These are phyloP conservation scores for Petrolisthes manimaculis DNA, from an alignment of 2,888 invertebrate species.

Conservation along the genomic window DNA sequence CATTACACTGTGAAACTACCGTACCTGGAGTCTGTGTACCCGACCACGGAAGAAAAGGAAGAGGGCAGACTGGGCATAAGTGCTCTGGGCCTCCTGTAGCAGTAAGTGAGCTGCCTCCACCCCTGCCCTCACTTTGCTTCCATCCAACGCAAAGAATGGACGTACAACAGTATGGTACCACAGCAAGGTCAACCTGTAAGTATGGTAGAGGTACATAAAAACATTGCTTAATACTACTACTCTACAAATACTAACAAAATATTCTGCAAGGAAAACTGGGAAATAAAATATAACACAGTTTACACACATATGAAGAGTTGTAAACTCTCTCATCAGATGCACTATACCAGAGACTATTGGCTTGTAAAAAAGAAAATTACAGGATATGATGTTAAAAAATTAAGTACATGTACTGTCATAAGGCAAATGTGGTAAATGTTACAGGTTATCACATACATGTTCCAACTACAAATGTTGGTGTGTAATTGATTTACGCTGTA, in stretches of 20 bases:
- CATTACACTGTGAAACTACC: constrained; percentile 12
- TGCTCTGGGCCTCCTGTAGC: constrained; percentile 73
- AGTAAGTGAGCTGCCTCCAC: constrained; percentile 74
- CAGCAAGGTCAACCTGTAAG: constrained; percentile 73
- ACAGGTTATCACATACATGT: too few species aligned
- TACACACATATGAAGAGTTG: too few species aligned
- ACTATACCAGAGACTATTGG: too few species aligned
- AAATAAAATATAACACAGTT: too few species aligned
- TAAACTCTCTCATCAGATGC: too few species aligned
- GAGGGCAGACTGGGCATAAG: constrained; percentile 76
- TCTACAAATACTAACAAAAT: too few species aligned
- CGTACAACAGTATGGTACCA: constrained; percentile 81
- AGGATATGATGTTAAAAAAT: too few species aligned
- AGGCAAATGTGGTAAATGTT: not conserved
- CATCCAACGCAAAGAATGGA: constrained; percentile 79
- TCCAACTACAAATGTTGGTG: too few species aligned
- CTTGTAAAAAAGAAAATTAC: too few species aligned
- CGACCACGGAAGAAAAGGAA: constrained; percentile 79
- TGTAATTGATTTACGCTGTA: not conserved
- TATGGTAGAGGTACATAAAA: not conserved
- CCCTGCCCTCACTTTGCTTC: constrained; percentile 75
- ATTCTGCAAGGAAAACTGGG: too few species aligned
- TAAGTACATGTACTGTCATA: too few species aligned
- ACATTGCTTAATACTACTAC: not conserved
- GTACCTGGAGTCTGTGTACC: constrained; percentile 76